phyloP scores from a whole-genome alignment of 2,797 vertebrate species.

The Rhinichthys osculus region DNA sequence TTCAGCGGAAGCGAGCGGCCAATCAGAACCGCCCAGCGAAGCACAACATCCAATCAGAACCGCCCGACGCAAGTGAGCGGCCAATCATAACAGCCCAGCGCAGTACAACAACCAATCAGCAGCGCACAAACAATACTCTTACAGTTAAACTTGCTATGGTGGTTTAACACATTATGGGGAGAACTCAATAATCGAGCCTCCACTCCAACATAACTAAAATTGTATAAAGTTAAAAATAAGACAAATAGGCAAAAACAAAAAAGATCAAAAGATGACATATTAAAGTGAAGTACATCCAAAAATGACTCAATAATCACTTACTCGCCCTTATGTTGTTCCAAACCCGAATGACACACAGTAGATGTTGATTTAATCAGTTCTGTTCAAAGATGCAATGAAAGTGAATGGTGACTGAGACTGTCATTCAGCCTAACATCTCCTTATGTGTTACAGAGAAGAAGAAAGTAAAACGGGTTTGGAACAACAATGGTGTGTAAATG shows the following conservation, averaged over 20 bases:
- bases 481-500: neutral
- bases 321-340: neutral
- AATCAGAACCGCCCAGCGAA: slow-evolving; percentile 26
- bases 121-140: neutral
- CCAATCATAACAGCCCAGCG: slow-evolving; percentile 36
- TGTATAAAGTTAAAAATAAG: neutral
- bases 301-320: neutral
- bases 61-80: neutral
- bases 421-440: neutral
- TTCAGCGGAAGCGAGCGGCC: slow-evolving; percentile 63
- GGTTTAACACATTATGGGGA: neutral
- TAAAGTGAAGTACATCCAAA: neutral
- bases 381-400: neutral
- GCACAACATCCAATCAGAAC: slow-evolving; percentile 25
- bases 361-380: neutral
- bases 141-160: neutral
- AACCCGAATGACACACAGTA: neutral
- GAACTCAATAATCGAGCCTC: neutral
- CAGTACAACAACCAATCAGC: neutral
- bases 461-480: neutral
- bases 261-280: neutral
- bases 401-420: neutral
- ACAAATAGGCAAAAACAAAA: neutral
- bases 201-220: neutral
- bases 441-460: neutral